Conservation (phyloP, 1,140 invertebrate genomes). For the Drosophila ogumai region DNA sequence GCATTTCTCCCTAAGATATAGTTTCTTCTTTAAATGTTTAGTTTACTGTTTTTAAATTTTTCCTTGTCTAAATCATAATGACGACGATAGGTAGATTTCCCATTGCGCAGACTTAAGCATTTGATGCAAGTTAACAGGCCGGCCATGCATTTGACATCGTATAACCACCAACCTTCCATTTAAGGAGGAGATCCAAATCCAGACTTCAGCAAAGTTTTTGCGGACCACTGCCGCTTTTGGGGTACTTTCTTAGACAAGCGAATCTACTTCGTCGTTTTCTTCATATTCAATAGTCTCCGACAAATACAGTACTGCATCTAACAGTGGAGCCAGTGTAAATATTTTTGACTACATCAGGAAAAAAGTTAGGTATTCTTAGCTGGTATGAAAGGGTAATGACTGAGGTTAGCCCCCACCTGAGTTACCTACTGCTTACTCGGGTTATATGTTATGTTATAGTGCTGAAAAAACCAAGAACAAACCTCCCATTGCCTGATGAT, state of each 20-base stretch:
- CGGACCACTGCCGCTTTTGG: constrained; percentile 27
- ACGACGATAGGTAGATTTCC: neutral
- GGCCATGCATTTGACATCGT: constrained; percentile 17
- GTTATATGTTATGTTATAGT: neutral
- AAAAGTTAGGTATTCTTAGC: neutral
- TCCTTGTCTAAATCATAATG: neutral
- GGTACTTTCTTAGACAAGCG: neutral
- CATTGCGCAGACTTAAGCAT: neutral
- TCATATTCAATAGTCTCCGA: neutral
- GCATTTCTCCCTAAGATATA: neutral
- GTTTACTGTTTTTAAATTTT: too few relatives aligned
- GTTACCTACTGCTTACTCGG: neutral
- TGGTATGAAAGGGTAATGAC: neutral
- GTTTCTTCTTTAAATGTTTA: too few relatives aligned
- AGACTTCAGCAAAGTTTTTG: constrained; percentile 65
- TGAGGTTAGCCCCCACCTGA: constrained; percentile 1
- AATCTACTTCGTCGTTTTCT: constrained; percentile 2
- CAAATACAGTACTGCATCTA: neutral
- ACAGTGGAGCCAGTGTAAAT: neutral
- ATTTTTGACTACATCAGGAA: constrained; percentile 2
- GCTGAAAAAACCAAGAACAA: constrained; percentile 8
- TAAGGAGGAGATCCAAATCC: constrained; percentile 47
- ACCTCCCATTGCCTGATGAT: constrained; percentile 13
- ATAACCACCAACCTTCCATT: constrained; percentile 54
- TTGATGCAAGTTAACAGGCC: neutral